Evolutionary conservation across 2,113 vertebrate species (phyloP), one percentile per base, ranked within the genome.

Genomic region (Puma concolor): DNA sequence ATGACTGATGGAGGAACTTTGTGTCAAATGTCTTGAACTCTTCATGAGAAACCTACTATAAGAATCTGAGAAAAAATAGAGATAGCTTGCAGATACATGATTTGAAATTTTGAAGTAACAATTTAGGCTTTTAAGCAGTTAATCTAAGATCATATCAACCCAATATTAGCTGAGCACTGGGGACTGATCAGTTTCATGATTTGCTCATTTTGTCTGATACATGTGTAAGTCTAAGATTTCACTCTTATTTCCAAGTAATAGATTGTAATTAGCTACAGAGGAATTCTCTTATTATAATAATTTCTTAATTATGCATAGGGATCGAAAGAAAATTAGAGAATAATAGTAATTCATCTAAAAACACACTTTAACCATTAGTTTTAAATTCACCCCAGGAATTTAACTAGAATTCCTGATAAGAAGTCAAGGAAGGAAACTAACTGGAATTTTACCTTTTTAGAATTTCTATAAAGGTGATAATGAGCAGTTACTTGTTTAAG

Each of bases 291-390:
- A 83, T 93, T 74, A 88, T 1, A 89, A 54, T 76, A 60, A 89
- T 86, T 94, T 97, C 36, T 71, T 97, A 88, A 97, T 92, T 97
- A 93, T 82, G 52, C 36, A 67, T 31, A 77, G 10, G 19, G n/a
- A 50, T n/a, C 72, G 36, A 96, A 88, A 92, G 36, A 96, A 88
- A 93, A 80, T 63, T 74, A 19, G 41, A 66, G 74, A 96, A 96
- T 80, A 95, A 92, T 15, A 97, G 71, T 52, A 88, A 92, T 95
- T 90, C 67, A 72, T 72, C 89, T 95, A 84, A 76, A 97, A 87
- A 57, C 52, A 50, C 0, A 16, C 38, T 86, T 93, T 85, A 95
- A 81, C 38, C n/a, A 89, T 87, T 64, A 79, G 63, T 90, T 93
- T 95, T 96, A 88, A 87, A 48, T 9, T 57, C 64, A 87, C 82